Base-by-base conservation (phyloP, 2,113 vertebrate species). In the Oryctolagus cuniculus region DNA sequence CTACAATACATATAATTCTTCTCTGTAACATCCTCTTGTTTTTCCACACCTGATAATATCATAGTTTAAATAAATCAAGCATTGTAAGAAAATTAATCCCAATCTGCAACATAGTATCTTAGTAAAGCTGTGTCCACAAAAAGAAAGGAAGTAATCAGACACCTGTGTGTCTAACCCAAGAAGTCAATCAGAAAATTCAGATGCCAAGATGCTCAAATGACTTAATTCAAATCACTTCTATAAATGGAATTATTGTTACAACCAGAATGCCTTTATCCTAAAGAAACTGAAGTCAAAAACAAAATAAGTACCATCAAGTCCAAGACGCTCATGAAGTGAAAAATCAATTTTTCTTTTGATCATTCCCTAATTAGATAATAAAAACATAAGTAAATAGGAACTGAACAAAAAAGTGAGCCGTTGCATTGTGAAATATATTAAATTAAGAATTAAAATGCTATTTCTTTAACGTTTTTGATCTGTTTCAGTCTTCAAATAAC, bases 371-470 rank as follows among this genome's bases (percentile, higher is more conserved):
- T 61, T 75, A 81, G 34, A 73, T 13, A 55, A 15, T 9, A 51
- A 87, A 6, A 44, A 6, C 44, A 85, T 66, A 82, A 69, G 36
- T 55, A 84, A 36, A 53, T 78, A 92, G 7, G 13, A 67, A 81
- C 10, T 89, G 21, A 93, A 91, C 91, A 90, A 73, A 79, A 69
- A 83, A 83, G 31, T 29, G 8, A 82, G 67, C n/a, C 8, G 24
- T 1, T 74, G 1, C 19, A 79, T 9, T 89, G 24, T 36, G 2
- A 19, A 63, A 83, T 84, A 5, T 53, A 90, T 87, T 77, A 12
- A 87, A 77, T 80, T 38, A 95, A 85, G 29, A 82, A 82, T 67
- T 90, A 24, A 66, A 94, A 81, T 27, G n/a, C 9, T 58, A 17
- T 85, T 74, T 69, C 72, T 92, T 53, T 67, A 82, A 81, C 12